Evolutionary conservation across 2,113 vertebrate species (phyloP).

Genomic region (Hucho hucho): DNA sequence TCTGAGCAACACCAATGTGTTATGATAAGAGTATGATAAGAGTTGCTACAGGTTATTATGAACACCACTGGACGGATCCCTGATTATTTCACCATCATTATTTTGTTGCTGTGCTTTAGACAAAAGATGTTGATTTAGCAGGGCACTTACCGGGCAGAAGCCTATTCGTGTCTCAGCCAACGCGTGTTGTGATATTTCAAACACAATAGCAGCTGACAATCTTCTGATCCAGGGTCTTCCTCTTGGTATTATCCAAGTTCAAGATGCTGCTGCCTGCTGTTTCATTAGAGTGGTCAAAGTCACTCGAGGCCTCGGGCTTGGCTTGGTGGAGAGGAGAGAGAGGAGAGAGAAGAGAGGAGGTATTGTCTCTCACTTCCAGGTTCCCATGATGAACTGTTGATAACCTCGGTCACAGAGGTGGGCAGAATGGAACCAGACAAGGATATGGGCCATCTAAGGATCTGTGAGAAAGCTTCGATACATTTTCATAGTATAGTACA

Average conservation of each 20-base stretch:
- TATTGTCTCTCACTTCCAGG: constrained; percentile 79
- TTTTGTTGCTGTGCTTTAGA: constrained; percentile 17
- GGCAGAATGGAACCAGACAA: constrained; percentile 55
- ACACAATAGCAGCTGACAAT: constrained; percentile 71
- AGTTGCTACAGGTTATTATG: background rate
- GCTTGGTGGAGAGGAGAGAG: constrained; percentile 47
- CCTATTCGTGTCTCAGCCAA: constrained; percentile 39
- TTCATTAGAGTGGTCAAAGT: constrained; percentile 49
- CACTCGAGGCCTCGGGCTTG: constrained; percentile 28
- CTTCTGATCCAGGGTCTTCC: constrained; percentile 61
- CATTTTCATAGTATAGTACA: no score
- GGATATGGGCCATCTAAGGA: constrained; percentile 61
- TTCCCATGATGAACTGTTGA: constrained; percentile 73
- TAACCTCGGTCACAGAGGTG: constrained; percentile 66
- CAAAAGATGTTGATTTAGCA: constrained; percentile 23
- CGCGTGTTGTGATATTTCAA: constrained; percentile 49
- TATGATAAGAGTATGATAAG: constrained; percentile 1
- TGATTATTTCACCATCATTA: constrained; percentile 50
- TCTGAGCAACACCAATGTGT: constrained; percentile 15
- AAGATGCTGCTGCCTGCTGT: constrained; percentile 58
- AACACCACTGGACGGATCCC: constrained; percentile 23
- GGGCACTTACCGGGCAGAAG: constrained; percentile 41
- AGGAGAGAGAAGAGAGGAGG: constrained; percentile 46
- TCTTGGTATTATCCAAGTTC: constrained; percentile 50
- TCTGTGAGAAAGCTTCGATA: constrained; percentile 43